phyloP scores from a whole-genome alignment of 2,113 vertebrate species.

The Todiramphus saurophagus region DNA sequence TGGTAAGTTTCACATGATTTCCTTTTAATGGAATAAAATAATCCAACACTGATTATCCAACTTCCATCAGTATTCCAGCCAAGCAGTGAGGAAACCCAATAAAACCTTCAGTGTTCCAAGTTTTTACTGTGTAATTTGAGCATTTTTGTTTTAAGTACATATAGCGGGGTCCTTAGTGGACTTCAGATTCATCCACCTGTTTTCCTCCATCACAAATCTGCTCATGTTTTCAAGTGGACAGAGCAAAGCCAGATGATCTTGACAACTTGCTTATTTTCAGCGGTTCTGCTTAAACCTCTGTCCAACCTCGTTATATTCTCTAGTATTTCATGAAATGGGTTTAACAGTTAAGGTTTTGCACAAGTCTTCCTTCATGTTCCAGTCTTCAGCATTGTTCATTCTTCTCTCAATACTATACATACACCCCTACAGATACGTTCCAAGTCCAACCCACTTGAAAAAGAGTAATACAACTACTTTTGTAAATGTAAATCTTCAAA shows the following conservation, averaged over 20 bases:
- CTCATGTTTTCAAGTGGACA: background rate
- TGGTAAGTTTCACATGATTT: rapidly evolving
- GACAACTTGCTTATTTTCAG: background rate
- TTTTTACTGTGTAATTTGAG: background rate
- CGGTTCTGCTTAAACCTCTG: background rate
- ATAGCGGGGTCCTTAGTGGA: background rate
- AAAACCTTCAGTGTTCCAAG: background rate
- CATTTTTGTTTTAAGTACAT: background rate
- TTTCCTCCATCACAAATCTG: background rate
- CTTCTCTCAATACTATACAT: background rate
- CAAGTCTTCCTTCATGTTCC: background rate
- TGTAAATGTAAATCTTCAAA: background rate
- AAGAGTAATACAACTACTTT: background rate
- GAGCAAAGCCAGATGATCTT: background rate
- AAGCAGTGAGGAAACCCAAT: background rate
- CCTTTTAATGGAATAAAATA: background rate
- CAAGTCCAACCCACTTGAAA: background rate
- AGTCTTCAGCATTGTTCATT: background rate
- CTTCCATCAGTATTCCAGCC: background rate
- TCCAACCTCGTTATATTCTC: background rate
- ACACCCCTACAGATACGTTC: background rate
- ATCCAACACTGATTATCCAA: background rate
- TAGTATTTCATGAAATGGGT: background rate
- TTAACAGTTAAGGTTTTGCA: background rate
- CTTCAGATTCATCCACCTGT: background rate